Base-by-base conservation (phyloP, 2,888 invertebrate species). In the Xiphydria camelus region DNA sequence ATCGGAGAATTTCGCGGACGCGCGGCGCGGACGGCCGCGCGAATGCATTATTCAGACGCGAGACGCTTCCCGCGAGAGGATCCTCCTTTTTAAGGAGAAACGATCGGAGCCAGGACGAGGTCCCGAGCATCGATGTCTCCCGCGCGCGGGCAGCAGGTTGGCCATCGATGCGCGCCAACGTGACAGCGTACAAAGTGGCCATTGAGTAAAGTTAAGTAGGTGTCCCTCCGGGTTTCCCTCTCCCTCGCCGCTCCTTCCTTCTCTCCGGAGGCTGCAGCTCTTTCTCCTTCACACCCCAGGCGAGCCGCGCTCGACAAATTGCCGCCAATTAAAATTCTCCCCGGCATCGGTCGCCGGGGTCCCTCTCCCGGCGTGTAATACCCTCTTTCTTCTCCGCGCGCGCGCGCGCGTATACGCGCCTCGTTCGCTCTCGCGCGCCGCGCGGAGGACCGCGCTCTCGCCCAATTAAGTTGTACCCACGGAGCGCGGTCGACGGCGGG, bases 391-490 rank as follows among this genome's bases (percentile, higher is more conserved):
- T 15, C 36, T 26, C 21, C 14, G 3, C 10, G n/a, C n/a, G n/a
- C n/a, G n/a, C n/a, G n/a, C n/a, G n/a, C 6, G 26, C 14, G 7
- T 26, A 26, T 26, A 26, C 26, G n/a, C 7, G 26, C 5, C 26
- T 14, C 14, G 14, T 26, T 7, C 26, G 3, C 14, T 26, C 26
- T 26, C 10, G 26, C 10, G 5, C 14, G 26, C 18, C 17, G 45
- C 20, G 45, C 22, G 26, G 46, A 58, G 57, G 68, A 68, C 69
- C 68, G 67, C n/a, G n/a, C 66, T 66, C 66, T 61, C 55, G 53
- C 56, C 70, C 71, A 73, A 73, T 73, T 73, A 73, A 73, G 68
- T 71, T 68, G 72, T 71, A 68, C 55, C 42, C 56, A 53, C 10
- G n/a, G 10, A 14, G n/a, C n/a, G n/a, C n/a, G n/a, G n/a, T n/a